A percentile compares a stretch with the other conserved stretches of the same genome.
These are phyloP conservation scores for Gymnocypris eckloni DNA, from an alignment of 2,797 vertebrate species.

Conservation along the genomic window DNA sequence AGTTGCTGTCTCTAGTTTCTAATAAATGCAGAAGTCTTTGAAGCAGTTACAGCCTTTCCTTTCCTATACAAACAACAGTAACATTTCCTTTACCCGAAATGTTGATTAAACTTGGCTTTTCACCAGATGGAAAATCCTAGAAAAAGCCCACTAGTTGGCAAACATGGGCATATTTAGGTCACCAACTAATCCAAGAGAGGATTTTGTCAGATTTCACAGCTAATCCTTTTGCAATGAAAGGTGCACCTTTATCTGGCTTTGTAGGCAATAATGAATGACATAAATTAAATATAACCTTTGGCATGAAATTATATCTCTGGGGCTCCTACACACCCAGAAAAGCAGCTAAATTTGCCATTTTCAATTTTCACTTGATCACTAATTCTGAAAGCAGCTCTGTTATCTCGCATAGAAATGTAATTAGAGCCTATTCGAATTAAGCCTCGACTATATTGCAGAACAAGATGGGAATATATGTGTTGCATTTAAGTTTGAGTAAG, in stretches of 20 bases:
- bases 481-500: background rate
- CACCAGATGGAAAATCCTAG: conserved; percentile 11
- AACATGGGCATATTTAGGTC: conserved; percentile 28
- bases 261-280: conserved; percentile 31
- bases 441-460: background rate
- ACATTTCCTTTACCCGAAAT: conserved; percentile 11
- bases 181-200: conserved; percentile 30
- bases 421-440: background rate
- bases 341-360: conserved; percentile 29
- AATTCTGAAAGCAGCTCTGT: conserved; percentile 27
- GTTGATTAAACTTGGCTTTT: conserved; percentile 8
- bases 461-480: background rate
- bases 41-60: background rate
- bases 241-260: conserved; percentile 40
- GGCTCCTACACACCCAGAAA: conserved; percentile 26
- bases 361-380: conserved; percentile 34
- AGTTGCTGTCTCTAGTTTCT: background rate
- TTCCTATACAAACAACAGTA: background rate
- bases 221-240: conserved; percentile 41
- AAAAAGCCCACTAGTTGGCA: conserved; percentile 8
- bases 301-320: conserved; percentile 22
- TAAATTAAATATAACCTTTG: conserved; percentile 44
- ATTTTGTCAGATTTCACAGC: conserved; percentile 29
- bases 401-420: conserved; percentile 11
- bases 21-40: background rate